Evolutionary conservation across 2,113 vertebrate species (phyloP).

Genomic region (Chionodraco myersi): DNA sequence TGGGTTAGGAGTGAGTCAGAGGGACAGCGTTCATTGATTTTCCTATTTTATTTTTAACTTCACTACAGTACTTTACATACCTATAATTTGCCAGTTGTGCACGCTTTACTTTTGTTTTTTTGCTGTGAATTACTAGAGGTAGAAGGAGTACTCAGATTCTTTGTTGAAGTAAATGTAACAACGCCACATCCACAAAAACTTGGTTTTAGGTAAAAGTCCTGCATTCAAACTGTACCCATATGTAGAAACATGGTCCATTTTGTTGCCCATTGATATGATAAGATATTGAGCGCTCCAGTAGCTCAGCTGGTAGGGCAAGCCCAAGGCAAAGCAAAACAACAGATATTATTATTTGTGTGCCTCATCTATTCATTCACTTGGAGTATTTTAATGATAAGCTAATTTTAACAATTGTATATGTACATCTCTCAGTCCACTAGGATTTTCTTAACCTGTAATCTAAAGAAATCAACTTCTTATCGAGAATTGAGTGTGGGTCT

Average conservation of each 20-base stretch:
- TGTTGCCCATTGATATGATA: no score
- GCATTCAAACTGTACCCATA: neutral
- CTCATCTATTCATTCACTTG: neutral
- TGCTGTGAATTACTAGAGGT: neutral
- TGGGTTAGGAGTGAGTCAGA: constrained; percentile 37
- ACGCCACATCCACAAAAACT: no score
- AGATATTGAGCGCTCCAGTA: no score
- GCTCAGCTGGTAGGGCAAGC: no score
- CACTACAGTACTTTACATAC: constrained; percentile 4
- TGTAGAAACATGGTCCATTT: no score
- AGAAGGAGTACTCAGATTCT: no score
- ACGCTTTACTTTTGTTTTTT: neutral
- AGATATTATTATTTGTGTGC: no score
- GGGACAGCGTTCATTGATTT: constrained; percentile 12
- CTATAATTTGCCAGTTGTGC: neutral
- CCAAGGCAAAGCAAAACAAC: no score
- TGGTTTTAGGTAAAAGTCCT: neutral
- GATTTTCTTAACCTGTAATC: no score
- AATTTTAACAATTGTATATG: neutral
- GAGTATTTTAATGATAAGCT: neutral
- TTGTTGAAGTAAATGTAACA: no score
- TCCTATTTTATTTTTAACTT: constrained; percentile 1
- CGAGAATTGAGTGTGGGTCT: no score
- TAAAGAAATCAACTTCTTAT: no score
- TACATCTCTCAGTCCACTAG: neutral